A percentile compares a stretch with the other conserved stretches of the same genome.
Conservation (phyloP, 2,113 vertebrate genomes). For the Ursus arctos region DNA sequence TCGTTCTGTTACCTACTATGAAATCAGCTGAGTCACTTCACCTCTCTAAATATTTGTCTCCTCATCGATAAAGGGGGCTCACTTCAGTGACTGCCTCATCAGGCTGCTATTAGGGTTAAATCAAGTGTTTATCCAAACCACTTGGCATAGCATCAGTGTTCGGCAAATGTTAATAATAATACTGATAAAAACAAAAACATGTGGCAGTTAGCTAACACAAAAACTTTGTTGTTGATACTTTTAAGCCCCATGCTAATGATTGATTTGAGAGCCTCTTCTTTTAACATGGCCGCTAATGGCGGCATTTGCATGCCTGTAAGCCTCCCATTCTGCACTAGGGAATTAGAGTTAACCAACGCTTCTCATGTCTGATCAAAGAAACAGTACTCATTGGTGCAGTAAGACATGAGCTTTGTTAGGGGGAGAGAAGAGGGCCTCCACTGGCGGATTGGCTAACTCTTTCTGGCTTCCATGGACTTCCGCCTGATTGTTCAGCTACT, state of each 20-base stretch:
- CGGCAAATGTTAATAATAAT: constrained; percentile 23
- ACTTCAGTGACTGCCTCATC: neutral
- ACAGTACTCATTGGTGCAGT: neutral
- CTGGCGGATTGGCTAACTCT: neutral
- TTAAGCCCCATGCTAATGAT: neutral
- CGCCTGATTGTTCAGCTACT: neutral
- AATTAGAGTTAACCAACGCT: neutral
- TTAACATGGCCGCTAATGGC: neutral
- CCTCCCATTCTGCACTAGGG: neutral
- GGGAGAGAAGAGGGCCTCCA: neutral
- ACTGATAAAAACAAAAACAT: neutral
- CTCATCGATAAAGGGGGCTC: neutral
- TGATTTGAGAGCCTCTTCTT: neutral
- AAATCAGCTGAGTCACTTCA: neutral
- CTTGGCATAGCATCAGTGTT: neutral
- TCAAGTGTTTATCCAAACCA: constrained; percentile 59
- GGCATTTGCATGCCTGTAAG: neutral
- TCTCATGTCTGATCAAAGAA: neutral
- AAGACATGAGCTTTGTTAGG: neutral
- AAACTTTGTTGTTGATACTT: neutral
- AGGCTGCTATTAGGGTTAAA: constrained; percentile 23
- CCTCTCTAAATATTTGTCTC: neutral
- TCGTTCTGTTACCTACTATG: neutral
- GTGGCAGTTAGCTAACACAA: neutral
- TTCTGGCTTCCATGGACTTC: neutral